These are phyloP conservation scores for Pseudopleuronectes americanus DNA, from an alignment of 2,797 vertebrate species.

Conservation along the genomic window DNA sequence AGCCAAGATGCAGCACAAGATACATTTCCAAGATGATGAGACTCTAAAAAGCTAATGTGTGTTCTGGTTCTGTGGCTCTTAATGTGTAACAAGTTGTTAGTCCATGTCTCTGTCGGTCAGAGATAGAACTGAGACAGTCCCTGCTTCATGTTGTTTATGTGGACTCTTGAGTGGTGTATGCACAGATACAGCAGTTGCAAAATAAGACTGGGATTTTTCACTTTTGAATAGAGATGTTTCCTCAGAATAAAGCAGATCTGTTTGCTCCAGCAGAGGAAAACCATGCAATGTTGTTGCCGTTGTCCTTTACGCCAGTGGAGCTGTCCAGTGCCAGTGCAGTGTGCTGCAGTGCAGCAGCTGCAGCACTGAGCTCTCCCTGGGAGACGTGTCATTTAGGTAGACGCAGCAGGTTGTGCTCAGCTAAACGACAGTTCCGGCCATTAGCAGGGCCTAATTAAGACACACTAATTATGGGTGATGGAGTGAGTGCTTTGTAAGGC, in stretches of 20 bases:
- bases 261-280: slow-evolving; percentile 3
- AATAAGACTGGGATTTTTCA: neutral
- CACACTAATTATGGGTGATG: slow-evolving; percentile 84
- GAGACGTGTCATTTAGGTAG: slow-evolving; percentile 74
- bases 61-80: no score
- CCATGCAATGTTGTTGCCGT: slow-evolving; percentile 6
- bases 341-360: slow-evolving; percentile 43
- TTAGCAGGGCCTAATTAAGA: slow-evolving; percentile 81
- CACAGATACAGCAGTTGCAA: neutral
- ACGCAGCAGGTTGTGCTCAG: slow-evolving; percentile 73
- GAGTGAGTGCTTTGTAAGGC: slow-evolving; percentile 75
- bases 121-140: no score
- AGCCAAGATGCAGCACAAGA: no score
- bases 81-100: no score
- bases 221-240: neutral
- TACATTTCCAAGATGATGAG: no score
- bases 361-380: slow-evolving; percentile 47
- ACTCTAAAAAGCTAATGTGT: no score
- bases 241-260: neutral
- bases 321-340: slow-evolving; percentile 26
- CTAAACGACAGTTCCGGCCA: slow-evolving; percentile 77
- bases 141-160: no score
- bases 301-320: slow-evolving; percentile 23
- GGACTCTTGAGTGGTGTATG: no score
- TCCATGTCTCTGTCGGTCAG: no score